Percentiles rank a stretch among this genome's conserved stretches.
phyloP scores from a whole-genome alignment of 1,140 invertebrate species.

The Zaprionus vittiger region DNA sequence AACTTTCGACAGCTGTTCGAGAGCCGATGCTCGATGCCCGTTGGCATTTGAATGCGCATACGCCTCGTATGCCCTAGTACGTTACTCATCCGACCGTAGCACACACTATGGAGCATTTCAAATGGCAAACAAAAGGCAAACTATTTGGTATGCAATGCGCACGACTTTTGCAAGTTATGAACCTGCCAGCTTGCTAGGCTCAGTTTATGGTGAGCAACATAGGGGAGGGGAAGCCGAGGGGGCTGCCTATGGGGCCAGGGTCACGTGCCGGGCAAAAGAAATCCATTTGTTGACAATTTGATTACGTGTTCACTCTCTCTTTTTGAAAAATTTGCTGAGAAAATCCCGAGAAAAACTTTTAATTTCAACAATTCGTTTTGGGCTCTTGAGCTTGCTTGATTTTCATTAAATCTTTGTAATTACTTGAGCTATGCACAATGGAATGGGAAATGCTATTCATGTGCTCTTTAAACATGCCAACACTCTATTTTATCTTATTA shows the following conservation, averaged over 20 bases:
- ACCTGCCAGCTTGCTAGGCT: slow-evolving; percentile 25
- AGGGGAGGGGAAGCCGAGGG: not conserved
- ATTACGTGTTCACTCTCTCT: slow-evolving; percentile 52
- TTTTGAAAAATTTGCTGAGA: too few species aligned
- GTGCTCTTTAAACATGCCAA: not conserved
- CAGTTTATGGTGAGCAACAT: not conserved
- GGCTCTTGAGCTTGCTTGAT: slow-evolving; percentile 9
- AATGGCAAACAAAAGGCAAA: slow-evolving; percentile 35
- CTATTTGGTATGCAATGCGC: slow-evolving; percentile 63
- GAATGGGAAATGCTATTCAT: not conserved
- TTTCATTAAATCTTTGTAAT: slow-evolving; percentile 15
- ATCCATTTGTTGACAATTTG: slow-evolving; percentile 79
- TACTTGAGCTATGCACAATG: not conserved
- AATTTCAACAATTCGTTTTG: slow-evolving; percentile 23
- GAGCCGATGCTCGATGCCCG: not conserved
- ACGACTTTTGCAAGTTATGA: slow-evolving; percentile 55
- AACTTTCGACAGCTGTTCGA: slow-evolving; percentile 44
- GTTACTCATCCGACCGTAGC: not conserved
- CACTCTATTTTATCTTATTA: slow-evolving; percentile 21
- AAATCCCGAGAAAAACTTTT: slow-evolving; percentile 32
- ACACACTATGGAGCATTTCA: slow-evolving; percentile 20
- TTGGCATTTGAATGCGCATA: slow-evolving; percentile 48
- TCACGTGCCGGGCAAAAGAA: slow-evolving; percentile 53
- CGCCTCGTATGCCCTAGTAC: slow-evolving; percentile 23
- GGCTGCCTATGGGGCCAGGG: slow-evolving; percentile 7